A percentile compares a stretch with the other conserved stretches of the same genome.
These are phyloP conservation scores for Elgaria multicarinata DNA, from an alignment of 2,113 vertebrate genomes.

Conservation along the genomic window DNA sequence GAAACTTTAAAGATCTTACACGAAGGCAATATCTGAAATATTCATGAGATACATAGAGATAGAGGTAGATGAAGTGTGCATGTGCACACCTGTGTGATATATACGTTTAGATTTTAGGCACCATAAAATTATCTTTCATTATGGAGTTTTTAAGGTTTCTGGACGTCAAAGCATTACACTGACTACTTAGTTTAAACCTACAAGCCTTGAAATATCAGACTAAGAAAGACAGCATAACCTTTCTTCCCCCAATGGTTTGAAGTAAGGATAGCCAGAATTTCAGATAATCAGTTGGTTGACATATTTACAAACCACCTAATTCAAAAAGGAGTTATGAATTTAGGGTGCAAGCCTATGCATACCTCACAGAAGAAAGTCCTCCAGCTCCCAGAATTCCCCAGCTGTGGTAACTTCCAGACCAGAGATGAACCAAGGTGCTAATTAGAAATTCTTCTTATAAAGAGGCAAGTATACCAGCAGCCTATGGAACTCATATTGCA, in stretches of 20 bases:
- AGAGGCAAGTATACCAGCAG: constrained; percentile 1
- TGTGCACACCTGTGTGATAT: constrained; percentile 49
- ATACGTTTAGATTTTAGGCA: constrained; percentile 60
- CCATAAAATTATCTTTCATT: constrained; percentile 63
- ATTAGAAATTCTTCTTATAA: neutral
- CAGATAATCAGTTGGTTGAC: neutral
- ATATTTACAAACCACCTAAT: neutral
- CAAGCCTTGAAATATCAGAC: neutral
- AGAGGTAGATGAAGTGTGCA: neutral
- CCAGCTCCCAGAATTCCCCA: no score
- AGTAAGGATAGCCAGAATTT: neutral
- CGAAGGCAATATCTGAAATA: constrained; percentile 57
- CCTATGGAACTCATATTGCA: neutral
- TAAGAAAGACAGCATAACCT: neutral
- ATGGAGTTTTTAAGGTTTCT: constrained; percentile 60
- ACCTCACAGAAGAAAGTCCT: no score
- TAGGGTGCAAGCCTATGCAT: neutral
- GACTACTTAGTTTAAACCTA: constrained; percentile 36
- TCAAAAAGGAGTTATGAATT: neutral
- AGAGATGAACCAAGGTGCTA: constrained; percentile 41
- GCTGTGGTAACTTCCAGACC: neutral
- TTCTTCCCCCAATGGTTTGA: neutral
- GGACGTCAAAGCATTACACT: constrained; percentile 50
- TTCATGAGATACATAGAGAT: constrained; percentile 41
- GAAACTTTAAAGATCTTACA: constrained; percentile 59